These are phyloP conservation scores for Drosophila murphyi DNA, from an alignment of 1,140 invertebrate genomes.

Conservation along the genomic window DNA sequence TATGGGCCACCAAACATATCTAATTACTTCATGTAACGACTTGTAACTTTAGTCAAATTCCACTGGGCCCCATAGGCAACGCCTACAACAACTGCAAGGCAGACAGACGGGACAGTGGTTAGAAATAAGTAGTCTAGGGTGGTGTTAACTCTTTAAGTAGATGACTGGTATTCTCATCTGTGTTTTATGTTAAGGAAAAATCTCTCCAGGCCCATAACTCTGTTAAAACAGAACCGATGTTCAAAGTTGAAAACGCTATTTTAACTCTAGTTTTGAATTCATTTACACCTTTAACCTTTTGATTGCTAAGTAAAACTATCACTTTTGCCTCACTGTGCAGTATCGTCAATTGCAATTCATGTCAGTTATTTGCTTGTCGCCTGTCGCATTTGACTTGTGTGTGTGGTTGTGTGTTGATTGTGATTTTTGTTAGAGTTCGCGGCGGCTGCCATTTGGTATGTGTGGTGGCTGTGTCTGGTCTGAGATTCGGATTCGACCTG, in stretches of 20 bases:
- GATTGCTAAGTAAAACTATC: not conserved
- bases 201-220: too few relatives aligned
- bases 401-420: constrained; percentile 25
- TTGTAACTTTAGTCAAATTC: constrained; percentile 37
- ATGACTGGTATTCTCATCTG: not conserved
- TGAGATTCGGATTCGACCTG: constrained; percentile 10
- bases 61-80: constrained; percentile 40
- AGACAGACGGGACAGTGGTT: constrained; percentile 25
- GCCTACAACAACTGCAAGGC: constrained; percentile 48
- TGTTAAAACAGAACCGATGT: too few relatives aligned
- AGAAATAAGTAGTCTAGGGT: not conserved
- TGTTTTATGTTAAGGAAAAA: not conserved
- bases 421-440: constrained; percentile 57
- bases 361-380: constrained; percentile 45
- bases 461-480: not conserved
- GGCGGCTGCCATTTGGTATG: constrained; percentile 48
- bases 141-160: not conserved
- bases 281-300: not conserved
- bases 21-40: constrained; percentile 70
- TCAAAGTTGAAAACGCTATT: too few relatives aligned
- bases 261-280: too few relatives aligned
- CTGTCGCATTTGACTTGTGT: constrained; percentile 23
- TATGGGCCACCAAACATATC: constrained; percentile 56
- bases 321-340: constrained; percentile 21
- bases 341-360: constrained; percentile 41